Conservation (phyloP, 2,888 invertebrate species). For the Bellardia pandia region DNA sequence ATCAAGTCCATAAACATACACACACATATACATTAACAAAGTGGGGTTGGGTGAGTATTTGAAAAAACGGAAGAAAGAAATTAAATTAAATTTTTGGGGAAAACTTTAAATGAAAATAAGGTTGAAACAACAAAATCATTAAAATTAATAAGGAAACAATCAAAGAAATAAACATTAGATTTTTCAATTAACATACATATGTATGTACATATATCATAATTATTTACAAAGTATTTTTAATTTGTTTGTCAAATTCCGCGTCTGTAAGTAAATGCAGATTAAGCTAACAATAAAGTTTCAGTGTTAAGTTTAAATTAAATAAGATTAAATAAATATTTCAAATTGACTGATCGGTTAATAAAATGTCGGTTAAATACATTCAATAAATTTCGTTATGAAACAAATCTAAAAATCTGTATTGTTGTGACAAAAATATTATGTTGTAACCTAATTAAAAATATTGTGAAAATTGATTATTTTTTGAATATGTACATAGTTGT, state of each 20-base stretch:
- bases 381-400: not conserved
- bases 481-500: not conserved
- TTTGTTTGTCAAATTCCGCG: no score
- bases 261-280: no score
- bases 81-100: conserved; percentile 34
- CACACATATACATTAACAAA: conserved; percentile 43
- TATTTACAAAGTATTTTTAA: no score
- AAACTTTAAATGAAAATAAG: not conserved
- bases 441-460: not conserved
- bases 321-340: no score
- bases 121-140: no score
- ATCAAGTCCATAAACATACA: conserved; percentile 62
- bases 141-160: not conserved
- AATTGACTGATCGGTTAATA: no score
- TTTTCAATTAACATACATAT: not conserved
- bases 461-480: not conserved
- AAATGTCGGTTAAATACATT: no score
- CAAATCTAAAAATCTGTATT: not conserved
- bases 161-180: not conserved
- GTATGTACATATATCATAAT: no score
- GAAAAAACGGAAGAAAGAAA: conserved; percentile 32
- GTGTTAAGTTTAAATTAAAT: no score
- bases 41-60: not conserved
- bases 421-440: not conserved
- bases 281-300: no score